Base-by-base conservation (phyloP, 2,113 vertebrate genomes). In the Pollachius pollachius region DNA sequence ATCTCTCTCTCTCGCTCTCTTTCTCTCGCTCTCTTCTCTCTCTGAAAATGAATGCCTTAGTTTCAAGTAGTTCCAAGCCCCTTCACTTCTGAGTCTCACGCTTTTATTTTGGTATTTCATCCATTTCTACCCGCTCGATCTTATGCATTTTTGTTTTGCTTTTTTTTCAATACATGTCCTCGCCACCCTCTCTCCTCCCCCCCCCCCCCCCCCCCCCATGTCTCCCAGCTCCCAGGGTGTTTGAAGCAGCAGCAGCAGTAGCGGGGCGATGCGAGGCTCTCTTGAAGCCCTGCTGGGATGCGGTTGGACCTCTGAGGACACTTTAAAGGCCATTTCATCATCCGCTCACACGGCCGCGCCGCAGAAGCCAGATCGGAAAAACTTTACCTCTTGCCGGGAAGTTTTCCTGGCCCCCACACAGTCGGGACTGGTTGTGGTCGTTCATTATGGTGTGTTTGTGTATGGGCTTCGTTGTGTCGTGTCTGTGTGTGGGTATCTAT, bases 261-360 rank as follows among this genome's bases (percentile, higher is more conserved):
- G 48, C 70, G 89, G 86, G 89, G 83, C 89, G 89, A 92, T 93
- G 90, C 88, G 75, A 92, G 85, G 75, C 87, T 81, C 85, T 88
- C 89, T 93, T 93, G 89, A 92, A 91, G 4, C 30, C 30, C 30
- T 27, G 27, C 27, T 27, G 27, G 27, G 27, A 27, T 27, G 89
- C 91, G 85, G 77, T 84, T 77, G 78, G 76, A 82, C 87, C 88
- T 89, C 84, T 69, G 91, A 87, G 90, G 88, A 83, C 71, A 84
- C 80, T 90, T 92, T 89, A 90, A 91, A 87, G 85, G 82, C 87
- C 86, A 89, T 88, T 89, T 86, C 85, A 91, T 91, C 86, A 89
- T 87, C 30, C 3, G 80, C 86, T 85, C 83, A 75, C 84, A 84
- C 82, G 85, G 81, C 81, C 82, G 77, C 82, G 77, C 84, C 88